Conservation (phyloP, 92 coral and sea anemone genomes). For the Isaurus tuberculatus region DNA sequence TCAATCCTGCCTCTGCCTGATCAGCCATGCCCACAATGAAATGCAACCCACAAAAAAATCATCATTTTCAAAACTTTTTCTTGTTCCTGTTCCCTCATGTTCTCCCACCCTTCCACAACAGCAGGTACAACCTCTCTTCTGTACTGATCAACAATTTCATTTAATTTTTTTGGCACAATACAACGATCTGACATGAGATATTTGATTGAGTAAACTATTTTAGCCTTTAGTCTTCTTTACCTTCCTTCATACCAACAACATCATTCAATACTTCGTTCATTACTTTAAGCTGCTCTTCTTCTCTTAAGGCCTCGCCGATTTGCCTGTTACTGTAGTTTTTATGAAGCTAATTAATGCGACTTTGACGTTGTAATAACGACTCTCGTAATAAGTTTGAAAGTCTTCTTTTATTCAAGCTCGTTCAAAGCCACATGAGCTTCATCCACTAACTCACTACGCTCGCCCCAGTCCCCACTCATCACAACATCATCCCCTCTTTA, state of each 20-base stretch:
- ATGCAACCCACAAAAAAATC: conserved; percentile 38
- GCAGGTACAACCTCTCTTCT: conserved; percentile 40
- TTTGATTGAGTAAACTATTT: not conserved
- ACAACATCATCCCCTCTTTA: no score
- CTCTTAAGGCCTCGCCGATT: no score
- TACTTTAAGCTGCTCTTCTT: conserved; percentile 39
- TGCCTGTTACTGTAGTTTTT: no score
- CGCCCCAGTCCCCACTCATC: no score
- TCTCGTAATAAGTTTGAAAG: no score
- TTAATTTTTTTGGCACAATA: conserved; percentile 27
- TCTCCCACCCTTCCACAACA: conserved; percentile 30
- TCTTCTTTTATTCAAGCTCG: no score
- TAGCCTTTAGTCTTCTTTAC: not conserved
- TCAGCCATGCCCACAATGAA: no score
- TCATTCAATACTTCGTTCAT: conserved; percentile 37
- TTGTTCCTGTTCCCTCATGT: not conserved
- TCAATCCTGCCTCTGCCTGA: conserved; percentile 49
- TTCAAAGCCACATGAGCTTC: no score
- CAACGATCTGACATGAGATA: conserved; percentile 15
- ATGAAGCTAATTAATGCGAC: no score
- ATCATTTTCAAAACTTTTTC: conserved; percentile 28
- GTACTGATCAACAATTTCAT: no score
- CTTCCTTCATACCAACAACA: conserved; percentile 7
- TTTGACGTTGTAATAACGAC: no score
- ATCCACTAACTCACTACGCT: no score